A percentile compares a stretch with the other conserved stretches of the same genome.
These are phyloP conservation scores for Percopsis omiscomaycus DNA, from an alignment of 2,797 vertebrate species.

Conservation along the genomic window DNA sequence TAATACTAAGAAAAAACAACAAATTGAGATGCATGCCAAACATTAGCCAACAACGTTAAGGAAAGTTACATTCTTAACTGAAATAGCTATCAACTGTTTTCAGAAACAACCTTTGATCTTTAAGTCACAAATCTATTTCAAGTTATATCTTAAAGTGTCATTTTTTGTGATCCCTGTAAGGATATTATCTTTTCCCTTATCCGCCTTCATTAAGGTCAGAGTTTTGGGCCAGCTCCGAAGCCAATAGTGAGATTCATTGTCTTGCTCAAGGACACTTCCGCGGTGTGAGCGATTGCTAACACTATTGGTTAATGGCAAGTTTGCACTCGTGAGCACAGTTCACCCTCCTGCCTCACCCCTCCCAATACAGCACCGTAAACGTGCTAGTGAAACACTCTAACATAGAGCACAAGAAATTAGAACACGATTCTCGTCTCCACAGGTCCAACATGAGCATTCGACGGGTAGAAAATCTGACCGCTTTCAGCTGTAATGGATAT, in stretches of 20 bases:
- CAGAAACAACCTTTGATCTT: constrained; percentile 17
- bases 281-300: constrained; percentile 11
- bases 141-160: constrained; percentile 33
- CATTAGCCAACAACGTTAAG: constrained; percentile 10
- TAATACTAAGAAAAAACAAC: constrained; percentile 13
- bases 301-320: constrained; percentile 38
- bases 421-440: constrained; percentile 71
- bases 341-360: constrained; percentile 25
- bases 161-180: not conserved
- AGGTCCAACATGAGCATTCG: constrained; percentile 56
- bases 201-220: constrained; percentile 27
- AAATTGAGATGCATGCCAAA: constrained; percentile 39
- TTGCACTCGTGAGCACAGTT: constrained; percentile 36
- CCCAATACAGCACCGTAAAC: constrained; percentile 84
- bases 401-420: constrained; percentile 90
- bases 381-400: constrained; percentile 96
- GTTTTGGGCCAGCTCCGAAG: constrained; percentile 16
- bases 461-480: constrained; percentile 69
- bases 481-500: constrained; percentile 40
- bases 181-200: not conserved
- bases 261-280: constrained; percentile 35
- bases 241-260: constrained; percentile 6
- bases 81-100: constrained; percentile 7
- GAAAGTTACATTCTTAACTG: constrained; percentile 28
- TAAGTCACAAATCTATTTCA: constrained; percentile 40